Percentiles rank a stretch among this genome's conserved stretches.
Evolutionary conservation across 2,888 invertebrate genomes (phyloP).

Genomic region (Meiosimyza platycephala): DNA sequence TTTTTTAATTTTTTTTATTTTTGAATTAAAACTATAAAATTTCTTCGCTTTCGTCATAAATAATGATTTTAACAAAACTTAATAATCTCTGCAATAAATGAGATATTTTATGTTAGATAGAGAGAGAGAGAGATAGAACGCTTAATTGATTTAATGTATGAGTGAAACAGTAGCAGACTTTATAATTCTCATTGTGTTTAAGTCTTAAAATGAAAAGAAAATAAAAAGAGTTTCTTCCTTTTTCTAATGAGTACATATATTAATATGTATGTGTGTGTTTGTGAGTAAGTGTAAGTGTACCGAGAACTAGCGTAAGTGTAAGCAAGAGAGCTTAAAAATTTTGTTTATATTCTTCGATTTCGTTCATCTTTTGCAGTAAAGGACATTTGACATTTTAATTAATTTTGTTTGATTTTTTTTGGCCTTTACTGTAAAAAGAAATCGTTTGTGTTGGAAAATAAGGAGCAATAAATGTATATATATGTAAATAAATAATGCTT

Average conservation of each 20-base stretch:
- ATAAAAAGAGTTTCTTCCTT: not conserved
- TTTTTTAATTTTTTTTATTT: not conserved
- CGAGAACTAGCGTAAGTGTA: constrained; percentile 35
- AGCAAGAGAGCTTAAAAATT: constrained; percentile 41
- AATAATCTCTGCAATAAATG: constrained; percentile 22
- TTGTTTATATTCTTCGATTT: not conserved
- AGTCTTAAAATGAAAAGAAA: not conserved
- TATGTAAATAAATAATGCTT: constrained; percentile 19
- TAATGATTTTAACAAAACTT: not conserved
- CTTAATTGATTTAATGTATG: constrained; percentile 1
- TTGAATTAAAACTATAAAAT: constrained; percentile 5
- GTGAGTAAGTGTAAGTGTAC: constrained; percentile 44
- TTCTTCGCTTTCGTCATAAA: constrained; percentile 1
- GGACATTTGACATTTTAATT: not conserved
- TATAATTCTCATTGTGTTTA: constrained; percentile 3
- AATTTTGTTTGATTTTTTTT: not conserved
- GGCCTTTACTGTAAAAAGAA: too few relatives aligned
- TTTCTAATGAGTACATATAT: constrained; percentile 35
- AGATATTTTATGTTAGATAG: constrained; percentile 13
- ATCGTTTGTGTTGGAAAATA: not conserved
- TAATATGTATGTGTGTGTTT: too few relatives aligned
- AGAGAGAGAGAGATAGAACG: not conserved
- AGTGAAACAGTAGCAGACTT: constrained; percentile 9
- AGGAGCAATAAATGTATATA: constrained; percentile 17
- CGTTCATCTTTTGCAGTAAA: constrained; percentile 20